Evolutionary conservation across 2,113 vertebrate genomes (phyloP).

Genomic region (Marmota monax): DNA sequence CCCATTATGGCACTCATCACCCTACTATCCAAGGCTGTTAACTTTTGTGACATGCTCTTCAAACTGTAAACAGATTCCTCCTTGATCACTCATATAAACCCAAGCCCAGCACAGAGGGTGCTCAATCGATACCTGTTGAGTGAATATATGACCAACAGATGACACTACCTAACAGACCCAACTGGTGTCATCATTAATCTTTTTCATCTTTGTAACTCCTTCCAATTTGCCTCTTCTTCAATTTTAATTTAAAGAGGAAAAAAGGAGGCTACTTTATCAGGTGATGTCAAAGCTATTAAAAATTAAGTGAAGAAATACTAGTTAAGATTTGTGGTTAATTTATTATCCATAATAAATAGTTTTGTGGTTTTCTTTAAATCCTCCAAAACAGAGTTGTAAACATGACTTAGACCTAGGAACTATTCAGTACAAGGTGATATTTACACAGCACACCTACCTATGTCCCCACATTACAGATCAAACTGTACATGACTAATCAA

Average conservation of each 20-base stretch:
- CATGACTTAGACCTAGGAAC: background rate
- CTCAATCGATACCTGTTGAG: too few species aligned
- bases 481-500: too few species aligned
- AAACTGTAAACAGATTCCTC: background rate
- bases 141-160: background rate
- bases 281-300: background rate
- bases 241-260: background rate
- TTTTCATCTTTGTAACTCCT: background rate
- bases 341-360: background rate
- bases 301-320: background rate
- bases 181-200: fast-evolving
- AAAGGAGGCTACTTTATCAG: background rate
- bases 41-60: background rate
- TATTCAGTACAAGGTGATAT: background rate
- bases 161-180: fast-evolving
- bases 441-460: background rate
- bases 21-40: fast-evolving
- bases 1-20: fast-evolving
- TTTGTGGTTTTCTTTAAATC: background rate
- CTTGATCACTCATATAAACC: background rate
- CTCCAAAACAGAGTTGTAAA: background rate
- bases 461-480: background rate
- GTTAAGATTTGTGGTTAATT: background rate
- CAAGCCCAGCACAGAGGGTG: background rate
- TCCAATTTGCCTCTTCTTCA: background rate